These are phyloP conservation scores for Xiphias gladius DNA, from an alignment of 2,113 vertebrate genomes.

Conservation along the genomic window DNA sequence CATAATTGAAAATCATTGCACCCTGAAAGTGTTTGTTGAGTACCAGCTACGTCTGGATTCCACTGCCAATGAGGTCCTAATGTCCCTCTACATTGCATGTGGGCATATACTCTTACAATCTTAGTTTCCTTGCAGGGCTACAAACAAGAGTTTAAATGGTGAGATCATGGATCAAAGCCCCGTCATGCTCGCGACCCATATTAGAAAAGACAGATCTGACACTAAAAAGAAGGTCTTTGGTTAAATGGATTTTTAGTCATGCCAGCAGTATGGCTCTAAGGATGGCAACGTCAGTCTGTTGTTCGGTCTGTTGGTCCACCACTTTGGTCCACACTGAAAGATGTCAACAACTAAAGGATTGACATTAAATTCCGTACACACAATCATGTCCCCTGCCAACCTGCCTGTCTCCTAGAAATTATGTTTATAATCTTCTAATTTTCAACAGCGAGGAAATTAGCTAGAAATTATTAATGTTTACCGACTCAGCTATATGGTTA, in stretches of 20 bases:
- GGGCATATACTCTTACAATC: neutral
- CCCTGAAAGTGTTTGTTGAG: slow-evolving; percentile 16
- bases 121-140: neutral
- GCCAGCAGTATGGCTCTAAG: neutral
- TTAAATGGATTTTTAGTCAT: neutral
- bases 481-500: too few species aligned
- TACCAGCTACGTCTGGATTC: neutral
- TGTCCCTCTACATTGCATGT: neutral
- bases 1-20: slow-evolving; percentile 37
- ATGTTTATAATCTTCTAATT: too few species aligned
- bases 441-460: too few species aligned
- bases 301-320: neutral
- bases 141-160: neutral
- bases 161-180: neutral
- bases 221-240: too few species aligned
- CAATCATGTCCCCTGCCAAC: too few species aligned
- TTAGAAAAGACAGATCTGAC: neutral
- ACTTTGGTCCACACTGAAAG: neutral
- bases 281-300: neutral
- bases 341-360: neutral
- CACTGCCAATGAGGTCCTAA: neutral
- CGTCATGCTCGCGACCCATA: neutral
- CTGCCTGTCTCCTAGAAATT: too few species aligned
- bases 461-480: too few species aligned
- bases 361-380: neutral